Base-by-base conservation (phyloP, 1,140 invertebrate species). In the Papilio glaucus region DNA sequence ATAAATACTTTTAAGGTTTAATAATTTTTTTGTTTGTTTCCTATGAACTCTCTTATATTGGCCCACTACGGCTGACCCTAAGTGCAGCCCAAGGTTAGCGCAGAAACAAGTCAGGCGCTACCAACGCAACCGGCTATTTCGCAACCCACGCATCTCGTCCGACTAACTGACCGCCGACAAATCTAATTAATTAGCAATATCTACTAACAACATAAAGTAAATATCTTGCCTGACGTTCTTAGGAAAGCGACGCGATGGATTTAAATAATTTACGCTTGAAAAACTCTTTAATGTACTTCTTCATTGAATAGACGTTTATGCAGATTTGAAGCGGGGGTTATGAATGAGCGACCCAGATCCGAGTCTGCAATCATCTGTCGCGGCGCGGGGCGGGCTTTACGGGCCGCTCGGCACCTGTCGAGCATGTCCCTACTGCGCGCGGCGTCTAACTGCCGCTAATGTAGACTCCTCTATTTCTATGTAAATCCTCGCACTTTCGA, bases 381-480 rank as follows among this genome's bases (percentile, higher is more conserved):
- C 65, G 75, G n/a, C 49, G 71, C 71, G 71, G 71, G 63, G 65
- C 68, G 13, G 21, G 26, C 5, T 62, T 68, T 61, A 65, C 41
- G 74, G 73, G 72, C 13, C 74, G 72, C 62, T 71, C 29, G 60
- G 13, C 60, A 62, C 60, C 41, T 57, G 65, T 62, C 62, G 71
- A n/a, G n/a, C n/a, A n/a, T n/a, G 72, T 71, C 74, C 77, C 60
- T 37, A 38, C 62, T 71, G 71, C 60, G 71, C 84, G 85, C 21
- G 85, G 85, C 84, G 82, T 80, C 80, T 85, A 88, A 86, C 86
- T 87, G 82, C 84, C 78, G 77, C 76, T 68, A 79, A 80, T 74
- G 76, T 78, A 74, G 80, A 74, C 74, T 78, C 77, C 77, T 82
- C 87, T 81, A 92, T 92, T 92, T 84, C 88, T 92, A 92, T 92